Evolutionary conservation across 2,113 vertebrate genomes (phyloP).

Genomic region (Ictidomys tridecemlineatus): DNA sequence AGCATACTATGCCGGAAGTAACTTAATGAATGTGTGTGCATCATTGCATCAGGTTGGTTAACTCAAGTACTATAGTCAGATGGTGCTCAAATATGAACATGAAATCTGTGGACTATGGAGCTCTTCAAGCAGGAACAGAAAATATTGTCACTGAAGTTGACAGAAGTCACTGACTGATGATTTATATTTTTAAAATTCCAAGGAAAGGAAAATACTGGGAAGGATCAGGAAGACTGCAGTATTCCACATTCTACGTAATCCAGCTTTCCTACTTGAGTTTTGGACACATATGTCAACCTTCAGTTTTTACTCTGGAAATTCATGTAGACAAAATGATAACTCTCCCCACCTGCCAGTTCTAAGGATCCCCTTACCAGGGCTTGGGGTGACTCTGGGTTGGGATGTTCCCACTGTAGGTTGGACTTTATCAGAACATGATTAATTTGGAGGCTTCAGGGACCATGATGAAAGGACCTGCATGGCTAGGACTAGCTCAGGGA

Average conservation of each 20-base stretch:
- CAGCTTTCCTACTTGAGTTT: neutral
- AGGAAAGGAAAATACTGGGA: neutral
- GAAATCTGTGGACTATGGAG: slow-evolving; percentile 76
- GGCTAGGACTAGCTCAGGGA: too few species aligned
- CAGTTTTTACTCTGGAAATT: neutral
- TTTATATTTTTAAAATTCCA: slow-evolving; percentile 54
- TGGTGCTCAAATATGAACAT: slow-evolving; percentile 62
- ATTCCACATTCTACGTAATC: fast-evolving
- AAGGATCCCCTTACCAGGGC: neutral
- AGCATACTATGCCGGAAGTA: neutral
- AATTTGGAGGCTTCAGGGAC: neutral
- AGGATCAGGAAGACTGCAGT: neutral
- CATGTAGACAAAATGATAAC: neutral
- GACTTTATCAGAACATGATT: neutral
- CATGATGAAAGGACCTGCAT: too few species aligned
- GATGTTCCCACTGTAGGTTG: neutral
- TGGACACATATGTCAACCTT: neutral
- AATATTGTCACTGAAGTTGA: slow-evolving; percentile 65
- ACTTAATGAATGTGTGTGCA: too few species aligned
- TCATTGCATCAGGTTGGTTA: neutral
- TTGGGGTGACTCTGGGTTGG: neutral
- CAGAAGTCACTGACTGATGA: slow-evolving; percentile 25
- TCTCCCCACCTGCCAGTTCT: fast-evolving
- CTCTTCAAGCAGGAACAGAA: slow-evolving; percentile 71
- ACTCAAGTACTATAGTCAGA: slow-evolving; percentile 64